Percentiles rank a stretch among this genome's conserved stretches.
Evolutionary conservation across 1,140 invertebrate genomes (phyloP).

Genomic region (Ceratitis capitata): DNA sequence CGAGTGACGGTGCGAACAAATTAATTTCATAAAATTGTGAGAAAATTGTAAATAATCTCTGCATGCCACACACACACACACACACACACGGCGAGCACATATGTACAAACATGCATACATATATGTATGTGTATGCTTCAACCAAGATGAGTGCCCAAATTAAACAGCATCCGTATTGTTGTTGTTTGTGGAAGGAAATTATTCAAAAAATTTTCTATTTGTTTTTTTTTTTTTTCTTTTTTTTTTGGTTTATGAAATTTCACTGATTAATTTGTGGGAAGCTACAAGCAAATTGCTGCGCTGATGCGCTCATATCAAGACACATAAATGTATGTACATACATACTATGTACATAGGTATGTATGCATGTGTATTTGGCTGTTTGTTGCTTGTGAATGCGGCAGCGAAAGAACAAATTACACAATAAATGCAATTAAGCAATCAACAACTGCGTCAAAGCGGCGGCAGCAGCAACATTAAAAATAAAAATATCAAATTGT

Average conservation of each 20-base stretch:
- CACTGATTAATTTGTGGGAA: slow-evolving; percentile 34
- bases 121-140: not conserved
- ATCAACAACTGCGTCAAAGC: not conserved
- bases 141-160: not conserved
- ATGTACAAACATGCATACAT: not conserved
- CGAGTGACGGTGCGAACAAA: slow-evolving; percentile 16
- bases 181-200: no score
- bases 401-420: slow-evolving; percentile 27
- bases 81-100: not conserved
- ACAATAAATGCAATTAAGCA: slow-evolving; percentile 36
- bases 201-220: not conserved
- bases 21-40: slow-evolving; percentile 20
- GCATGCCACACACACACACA: not conserved
- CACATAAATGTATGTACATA: not conserved
- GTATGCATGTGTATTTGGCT: not conserved
- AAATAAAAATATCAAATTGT: not conserved
- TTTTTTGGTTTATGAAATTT: slow-evolving; percentile 4
- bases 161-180: no score
- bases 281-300: not conserved
- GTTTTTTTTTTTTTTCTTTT: no score
- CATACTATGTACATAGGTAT: no score
- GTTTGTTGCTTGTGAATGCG: not conserved
- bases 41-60: not conserved
- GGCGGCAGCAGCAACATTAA: not conserved
- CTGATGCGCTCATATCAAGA: no score